A percentile compares a stretch with the other conserved stretches of the same genome.
Evolutionary conservation across 1,140 invertebrate genomes (phyloP).

Genomic region (Paraescarpia echinospica): DNA sequence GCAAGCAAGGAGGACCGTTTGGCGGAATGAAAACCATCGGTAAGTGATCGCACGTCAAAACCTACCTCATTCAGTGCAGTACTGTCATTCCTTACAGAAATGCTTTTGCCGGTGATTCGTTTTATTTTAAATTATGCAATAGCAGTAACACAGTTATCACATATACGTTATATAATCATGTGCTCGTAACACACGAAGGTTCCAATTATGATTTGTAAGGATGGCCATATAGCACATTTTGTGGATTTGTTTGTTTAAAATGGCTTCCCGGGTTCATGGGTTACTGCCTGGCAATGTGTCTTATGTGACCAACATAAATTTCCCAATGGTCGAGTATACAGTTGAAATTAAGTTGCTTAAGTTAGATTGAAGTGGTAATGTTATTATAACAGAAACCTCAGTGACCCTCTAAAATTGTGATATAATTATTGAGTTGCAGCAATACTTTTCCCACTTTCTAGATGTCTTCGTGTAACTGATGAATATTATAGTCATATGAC

Average conservation of each 20-base stretch:
- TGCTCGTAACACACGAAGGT: background rate
- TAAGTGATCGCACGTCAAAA: background rate
- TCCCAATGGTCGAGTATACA: background rate
- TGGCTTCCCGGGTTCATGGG: background rate
- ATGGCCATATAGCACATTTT: background rate
- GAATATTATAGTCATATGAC: too few relatives aligned
- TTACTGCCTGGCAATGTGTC: background rate
- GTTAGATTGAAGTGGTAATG: background rate
- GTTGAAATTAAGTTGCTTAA: background rate
- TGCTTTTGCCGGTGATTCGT: background rate
- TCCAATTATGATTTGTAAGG: background rate
- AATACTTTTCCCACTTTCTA: background rate
- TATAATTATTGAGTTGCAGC: background rate
- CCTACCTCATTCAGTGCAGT: background rate
- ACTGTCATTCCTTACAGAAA: background rate
- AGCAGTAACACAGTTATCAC: background rate
- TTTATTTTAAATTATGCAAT: background rate
- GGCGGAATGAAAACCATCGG: conserved; percentile 3
- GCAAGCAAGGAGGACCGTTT: conserved; percentile 3
- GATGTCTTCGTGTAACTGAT: too few relatives aligned
- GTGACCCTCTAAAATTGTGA: background rate
- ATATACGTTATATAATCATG: background rate
- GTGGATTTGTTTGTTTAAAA: background rate
- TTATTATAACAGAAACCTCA: background rate
- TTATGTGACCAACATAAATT: background rate